Percentiles rank a stretch among this genome's conserved stretches.
phyloP scores from a whole-genome alignment of 2,888 invertebrate species.

The Tethea ocularis region DNA sequence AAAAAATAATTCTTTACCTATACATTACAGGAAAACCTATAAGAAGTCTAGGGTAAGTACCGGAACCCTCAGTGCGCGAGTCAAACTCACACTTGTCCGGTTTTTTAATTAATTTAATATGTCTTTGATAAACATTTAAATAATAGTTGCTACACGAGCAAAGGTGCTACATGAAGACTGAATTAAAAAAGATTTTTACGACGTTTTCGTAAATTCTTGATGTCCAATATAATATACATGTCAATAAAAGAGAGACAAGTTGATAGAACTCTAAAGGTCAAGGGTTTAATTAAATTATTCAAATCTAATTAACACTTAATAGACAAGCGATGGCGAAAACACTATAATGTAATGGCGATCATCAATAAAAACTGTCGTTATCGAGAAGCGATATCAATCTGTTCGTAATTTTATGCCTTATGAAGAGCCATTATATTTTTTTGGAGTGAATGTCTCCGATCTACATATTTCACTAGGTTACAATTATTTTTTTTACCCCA shows the following conservation, averaged over 20 bases:
- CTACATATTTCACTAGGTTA: no score
- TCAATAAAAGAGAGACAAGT: conserved; percentile 4
- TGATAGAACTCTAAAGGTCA: neutral
- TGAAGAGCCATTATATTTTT: no score
- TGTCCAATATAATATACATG: neutral
- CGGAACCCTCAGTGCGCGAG: no score
- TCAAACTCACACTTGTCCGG: no score
- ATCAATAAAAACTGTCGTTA: neutral
- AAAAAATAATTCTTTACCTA: no score
- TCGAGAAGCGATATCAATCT: neutral
- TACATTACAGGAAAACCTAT: no score
- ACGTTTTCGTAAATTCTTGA: neutral
- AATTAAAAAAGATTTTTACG: neutral
- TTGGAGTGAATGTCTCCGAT: no score
- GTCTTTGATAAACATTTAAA: neutral
- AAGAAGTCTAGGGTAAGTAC: no score
- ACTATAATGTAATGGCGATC: neutral
- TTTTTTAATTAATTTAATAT: no score
- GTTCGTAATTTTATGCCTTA: neutral
- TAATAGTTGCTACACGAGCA: neutral
- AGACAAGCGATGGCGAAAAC: neutral
- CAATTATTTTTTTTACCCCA: no score
- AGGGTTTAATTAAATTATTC: neutral
- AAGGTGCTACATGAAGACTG: neutral
- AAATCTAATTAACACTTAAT: conserved; percentile 5